Conservation (phyloP, 2,888 invertebrate species). For the Drosophila quinaria region DNA sequence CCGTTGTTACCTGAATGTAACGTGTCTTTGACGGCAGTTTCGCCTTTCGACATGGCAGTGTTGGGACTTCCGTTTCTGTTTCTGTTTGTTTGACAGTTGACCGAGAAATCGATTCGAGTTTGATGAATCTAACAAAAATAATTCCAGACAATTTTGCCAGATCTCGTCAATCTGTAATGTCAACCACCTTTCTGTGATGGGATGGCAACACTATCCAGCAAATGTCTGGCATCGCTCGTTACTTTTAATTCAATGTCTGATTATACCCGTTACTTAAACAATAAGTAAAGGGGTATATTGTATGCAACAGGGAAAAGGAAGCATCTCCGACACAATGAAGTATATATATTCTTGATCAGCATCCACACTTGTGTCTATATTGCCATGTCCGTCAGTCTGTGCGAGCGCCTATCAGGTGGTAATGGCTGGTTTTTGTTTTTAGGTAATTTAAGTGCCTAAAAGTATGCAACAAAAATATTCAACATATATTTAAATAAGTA, state of each 20-base stretch:
- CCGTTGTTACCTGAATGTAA: conserved; percentile 1
- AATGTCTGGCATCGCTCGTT: conserved; percentile 22
- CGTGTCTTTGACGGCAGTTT: background rate
- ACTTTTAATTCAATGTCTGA: conserved; percentile 2
- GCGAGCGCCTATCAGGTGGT: too few species aligned
- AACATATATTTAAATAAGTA: too few species aligned
- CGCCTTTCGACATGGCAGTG: conserved; percentile 49
- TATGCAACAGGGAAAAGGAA: too few species aligned
- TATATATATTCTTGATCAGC: too few species aligned
- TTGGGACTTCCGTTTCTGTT: conserved; percentile 6
- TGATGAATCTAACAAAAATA: conserved; percentile 9
- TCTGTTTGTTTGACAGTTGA: conserved; percentile 23
- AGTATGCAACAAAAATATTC: too few species aligned
- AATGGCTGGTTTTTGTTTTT: too few species aligned
- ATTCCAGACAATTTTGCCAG: conserved; percentile 26
- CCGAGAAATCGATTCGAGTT: conserved; percentile 12
- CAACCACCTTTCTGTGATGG: background rate
- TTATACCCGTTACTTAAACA: too few species aligned
- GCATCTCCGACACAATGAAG: too few species aligned
- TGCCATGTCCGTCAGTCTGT: too few species aligned
- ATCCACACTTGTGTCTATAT: too few species aligned
- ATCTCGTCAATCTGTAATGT: conserved; percentile 11
- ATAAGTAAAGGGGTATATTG: too few species aligned
- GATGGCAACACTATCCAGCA: background rate
- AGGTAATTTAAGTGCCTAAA: too few species aligned